phyloP scores from a whole-genome alignment of 2,113 vertebrate genomes.

The Hemiscyllium ocellatum region DNA sequence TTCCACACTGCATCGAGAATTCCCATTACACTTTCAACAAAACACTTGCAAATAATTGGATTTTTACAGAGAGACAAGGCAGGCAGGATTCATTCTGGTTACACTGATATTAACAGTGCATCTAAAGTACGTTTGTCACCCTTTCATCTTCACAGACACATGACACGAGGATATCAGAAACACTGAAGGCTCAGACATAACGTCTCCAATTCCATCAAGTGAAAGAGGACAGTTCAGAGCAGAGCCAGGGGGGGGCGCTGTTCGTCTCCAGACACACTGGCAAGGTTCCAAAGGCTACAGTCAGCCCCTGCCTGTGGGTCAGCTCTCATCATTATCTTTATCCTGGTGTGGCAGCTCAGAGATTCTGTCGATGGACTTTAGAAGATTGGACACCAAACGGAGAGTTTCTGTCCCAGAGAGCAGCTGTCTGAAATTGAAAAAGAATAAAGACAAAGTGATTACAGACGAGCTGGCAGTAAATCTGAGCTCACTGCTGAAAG shows the following conservation, averaged over 20 bases:
- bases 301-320: not conserved
- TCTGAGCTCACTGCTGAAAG: not conserved
- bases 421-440: constrained; percentile 55
- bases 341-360: constrained; percentile 46
- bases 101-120: not conserved
- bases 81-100: not conserved
- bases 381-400: constrained; percentile 58
- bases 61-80: not conserved
- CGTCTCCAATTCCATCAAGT: not conserved
- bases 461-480: not conserved
- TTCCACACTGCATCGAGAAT: not conserved
- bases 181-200: not conserved
- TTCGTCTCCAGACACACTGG: not conserved
- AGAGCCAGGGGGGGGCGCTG: too few relatives aligned
- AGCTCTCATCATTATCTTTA: constrained; percentile 39
- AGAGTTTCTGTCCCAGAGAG: constrained; percentile 58
- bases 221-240: not conserved
- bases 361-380: constrained; percentile 64
- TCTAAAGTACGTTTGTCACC: not conserved
- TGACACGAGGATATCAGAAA: not conserved
- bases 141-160: not conserved
- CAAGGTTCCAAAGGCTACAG: not conserved
- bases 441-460: not conserved
- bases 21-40: not conserved
- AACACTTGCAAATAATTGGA: not conserved